These are phyloP conservation scores for pig (Sus scrofa) DNA, from an alignment of 2,113 vertebrate genomes.

Conservation along the genomic window T2T-Sscrofa CM000812.6:239198001-239198500, in stretches of 20 bases:
- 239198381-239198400: background rate
- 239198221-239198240: slow-evolving; percentile 34
- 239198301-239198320: background rate
- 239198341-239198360: background rate
- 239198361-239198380: background rate
- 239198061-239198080: slow-evolving; percentile 34
- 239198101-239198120: slow-evolving; percentile 31
- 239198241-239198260: background rate
- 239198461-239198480: background rate
- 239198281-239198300: background rate
- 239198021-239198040: slow-evolving; percentile 18
- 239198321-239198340: background rate
- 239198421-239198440: background rate
- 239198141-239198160: slow-evolving; percentile 34
- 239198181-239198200: slow-evolving; percentile 11
- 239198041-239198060: background rate
- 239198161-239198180: background rate
- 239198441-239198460: background rate
- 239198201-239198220: background rate
- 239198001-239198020: slow-evolving; percentile 41
- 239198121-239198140: slow-evolving; percentile 32
- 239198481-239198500: background rate
- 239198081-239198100: slow-evolving; percentile 35
- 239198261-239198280: background rate
- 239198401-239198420: background rate